Evolutionary conservation across 2,888 invertebrate genomes (phyloP).

Genomic region (Rapana venosa): DNA sequence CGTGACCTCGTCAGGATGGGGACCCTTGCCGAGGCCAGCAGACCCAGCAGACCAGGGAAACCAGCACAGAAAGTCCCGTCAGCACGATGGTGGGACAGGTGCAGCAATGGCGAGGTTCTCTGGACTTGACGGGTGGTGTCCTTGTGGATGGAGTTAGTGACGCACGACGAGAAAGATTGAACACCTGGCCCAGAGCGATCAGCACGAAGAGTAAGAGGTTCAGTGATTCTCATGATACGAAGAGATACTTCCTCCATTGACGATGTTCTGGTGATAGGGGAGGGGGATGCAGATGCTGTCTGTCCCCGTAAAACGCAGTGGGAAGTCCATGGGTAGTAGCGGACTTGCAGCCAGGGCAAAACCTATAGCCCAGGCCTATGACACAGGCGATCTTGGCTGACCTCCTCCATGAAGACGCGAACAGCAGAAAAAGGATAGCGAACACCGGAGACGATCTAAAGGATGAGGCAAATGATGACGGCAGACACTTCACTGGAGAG

Average conservation of each 20-base stretch:
- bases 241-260: slow-evolving; percentile 46
- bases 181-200: slow-evolving; percentile 47
- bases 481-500: slow-evolving; percentile 47
- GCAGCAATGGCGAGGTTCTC: slow-evolving; percentile 49
- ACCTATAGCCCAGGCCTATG: slow-evolving; percentile 43
- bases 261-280: slow-evolving; percentile 46
- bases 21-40: slow-evolving; percentile 42
- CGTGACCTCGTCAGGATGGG: slow-evolving; percentile 49
- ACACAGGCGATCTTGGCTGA: slow-evolving; percentile 47
- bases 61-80: slow-evolving; percentile 53
- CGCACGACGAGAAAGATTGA: slow-evolving; percentile 49
- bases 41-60: slow-evolving; percentile 49
- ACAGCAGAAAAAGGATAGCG: slow-evolving; percentile 48
- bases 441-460: slow-evolving; percentile 46
- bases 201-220: slow-evolving; percentile 49
- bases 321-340: slow-evolving; percentile 45
- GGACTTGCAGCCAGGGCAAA: slow-evolving; percentile 44
- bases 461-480: slow-evolving; percentile 48
- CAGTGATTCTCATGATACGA: slow-evolving; percentile 48
- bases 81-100: slow-evolving; percentile 46
- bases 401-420: slow-evolving; percentile 45
- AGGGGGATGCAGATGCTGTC: slow-evolving; percentile 49
- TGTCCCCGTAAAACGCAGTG: slow-evolving; percentile 50
- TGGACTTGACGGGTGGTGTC: slow-evolving; percentile 34
- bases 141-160: slow-evolving; percentile 33